Evolutionary conservation across 2,797 vertebrate genomes (phyloP).

Genomic region (Limosa lapponica): DNA sequence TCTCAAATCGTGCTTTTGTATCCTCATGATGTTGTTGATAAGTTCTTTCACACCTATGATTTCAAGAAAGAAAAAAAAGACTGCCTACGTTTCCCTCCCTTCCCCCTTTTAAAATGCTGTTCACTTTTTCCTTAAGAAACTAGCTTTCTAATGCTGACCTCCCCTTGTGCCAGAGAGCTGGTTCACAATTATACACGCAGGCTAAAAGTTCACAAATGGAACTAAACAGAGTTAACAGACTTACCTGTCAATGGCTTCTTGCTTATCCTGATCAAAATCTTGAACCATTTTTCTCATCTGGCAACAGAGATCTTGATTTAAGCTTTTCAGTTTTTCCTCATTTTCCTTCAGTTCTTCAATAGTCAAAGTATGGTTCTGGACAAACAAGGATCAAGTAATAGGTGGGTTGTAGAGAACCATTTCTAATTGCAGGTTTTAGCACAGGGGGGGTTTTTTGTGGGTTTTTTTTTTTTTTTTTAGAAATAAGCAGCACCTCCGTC

Average conservation of each 20-base stretch:
- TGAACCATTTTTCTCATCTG: conserved; percentile 97
- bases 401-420: neutral
- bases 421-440: neutral
- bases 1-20: conserved; percentile 84
- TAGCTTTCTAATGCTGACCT: neutral
- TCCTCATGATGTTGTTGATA: conserved; percentile 92
- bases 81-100: fast-evolving
- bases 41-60: conserved; percentile 85
- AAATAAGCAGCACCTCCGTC: neutral
- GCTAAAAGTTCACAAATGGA: neutral
- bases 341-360: conserved; percentile 85
- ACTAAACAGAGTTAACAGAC: neutral
- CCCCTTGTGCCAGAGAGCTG: neutral
- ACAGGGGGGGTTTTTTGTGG: fast-evolving
- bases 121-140: neutral
- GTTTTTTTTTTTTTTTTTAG: neutral
- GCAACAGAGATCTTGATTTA: conserved; percentile 91
- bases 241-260: conserved; percentile 89
- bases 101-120: neutral
- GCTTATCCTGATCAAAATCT: conserved; percentile 94
- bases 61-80: neutral
- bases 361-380: conserved; percentile 76
- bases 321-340: conserved; percentile 86
- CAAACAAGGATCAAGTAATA: neutral
- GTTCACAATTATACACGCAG: neutral